Percentiles rank a stretch among this genome's conserved stretches.
Evolutionary conservation across 2,797 vertebrate genomes (phyloP).

Genomic region (Acipenser ruthenus): DNA sequence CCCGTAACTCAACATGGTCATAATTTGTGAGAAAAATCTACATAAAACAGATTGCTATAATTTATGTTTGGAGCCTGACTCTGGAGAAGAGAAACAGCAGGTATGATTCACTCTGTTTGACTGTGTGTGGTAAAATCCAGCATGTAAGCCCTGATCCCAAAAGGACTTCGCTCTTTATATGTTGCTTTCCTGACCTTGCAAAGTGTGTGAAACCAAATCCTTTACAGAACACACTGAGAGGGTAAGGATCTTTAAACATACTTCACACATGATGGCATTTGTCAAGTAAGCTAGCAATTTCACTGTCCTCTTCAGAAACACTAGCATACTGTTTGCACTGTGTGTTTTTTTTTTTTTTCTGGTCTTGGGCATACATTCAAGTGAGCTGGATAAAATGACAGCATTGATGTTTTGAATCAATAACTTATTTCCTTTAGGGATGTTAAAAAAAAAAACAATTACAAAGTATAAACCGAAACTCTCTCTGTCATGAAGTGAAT

Average conservation of each 20-base stretch:
- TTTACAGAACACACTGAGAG: slow-evolving; percentile 27
- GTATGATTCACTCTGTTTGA: slow-evolving; percentile 35
- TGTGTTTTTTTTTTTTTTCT: background rate
- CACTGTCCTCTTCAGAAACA: background rate
- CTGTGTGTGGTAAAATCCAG: slow-evolving; percentile 37
- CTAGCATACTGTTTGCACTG: background rate
- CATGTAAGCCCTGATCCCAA: slow-evolving; percentile 30
- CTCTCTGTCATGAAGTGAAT: background rate
- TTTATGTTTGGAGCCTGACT: slow-evolving; percentile 62
- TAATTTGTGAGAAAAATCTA: slow-evolving; percentile 52
- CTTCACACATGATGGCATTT: slow-evolving; percentile 24
- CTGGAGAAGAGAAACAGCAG: slow-evolving; percentile 29
- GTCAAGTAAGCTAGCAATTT: slow-evolving; percentile 16
- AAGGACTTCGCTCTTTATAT: slow-evolving; percentile 35
- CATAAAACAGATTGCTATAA: slow-evolving; percentile 61
- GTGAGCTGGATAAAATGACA: background rate
- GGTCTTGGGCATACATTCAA: background rate
- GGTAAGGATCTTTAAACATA: slow-evolving; percentile 18
- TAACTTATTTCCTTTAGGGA: background rate
- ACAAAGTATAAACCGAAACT: background rate
- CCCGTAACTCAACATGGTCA: slow-evolving; percentile 29
- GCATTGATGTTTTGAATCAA: background rate
- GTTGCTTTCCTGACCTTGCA: slow-evolving; percentile 30
- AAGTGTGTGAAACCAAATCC: slow-evolving; percentile 34
- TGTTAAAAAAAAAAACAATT: background rate